A percentile compares a stretch with the other conserved stretches of the same genome.
Conservation (phyloP, 2,113 vertebrate species). For the Actenoides hombroni region DNA sequence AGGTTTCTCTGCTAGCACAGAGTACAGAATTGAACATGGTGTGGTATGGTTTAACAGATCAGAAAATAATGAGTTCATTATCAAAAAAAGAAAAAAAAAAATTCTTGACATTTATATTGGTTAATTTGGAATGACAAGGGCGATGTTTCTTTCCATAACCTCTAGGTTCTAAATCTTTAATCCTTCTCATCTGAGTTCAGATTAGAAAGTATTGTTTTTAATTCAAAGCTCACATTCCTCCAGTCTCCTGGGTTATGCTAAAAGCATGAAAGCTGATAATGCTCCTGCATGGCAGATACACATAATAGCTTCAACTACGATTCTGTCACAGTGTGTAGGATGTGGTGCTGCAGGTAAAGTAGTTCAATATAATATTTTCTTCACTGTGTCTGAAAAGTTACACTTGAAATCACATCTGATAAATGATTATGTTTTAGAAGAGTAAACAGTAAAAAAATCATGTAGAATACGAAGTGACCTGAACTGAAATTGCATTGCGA, state of each 20-base stretch:
- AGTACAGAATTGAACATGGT: neutral
- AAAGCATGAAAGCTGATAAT: neutral
- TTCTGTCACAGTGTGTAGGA: neutral
- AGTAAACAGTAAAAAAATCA: conserved; percentile 11
- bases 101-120: neutral
- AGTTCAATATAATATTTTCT: neutral
- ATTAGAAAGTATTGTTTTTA: neutral
- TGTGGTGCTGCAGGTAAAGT: neutral
- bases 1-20: neutral
- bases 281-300: neutral
- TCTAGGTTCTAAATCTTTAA: neutral
- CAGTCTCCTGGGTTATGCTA: neutral
- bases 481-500: neutral
- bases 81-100: neutral
- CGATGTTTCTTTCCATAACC: fast-evolving
- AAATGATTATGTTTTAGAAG: conserved; percentile 31
- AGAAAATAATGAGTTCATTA: neutral
- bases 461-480: conserved; percentile 3
- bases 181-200: neutral
- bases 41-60: neutral
- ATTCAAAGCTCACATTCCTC: neutral
- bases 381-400: neutral
- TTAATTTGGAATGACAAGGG: neutral
- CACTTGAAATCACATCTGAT: conserved; percentile 41
- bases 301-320: neutral